These are phyloP conservation scores for Mormyrus lacerda DNA, from an alignment of 2,113 vertebrate species.

Conservation along the genomic window DNA sequence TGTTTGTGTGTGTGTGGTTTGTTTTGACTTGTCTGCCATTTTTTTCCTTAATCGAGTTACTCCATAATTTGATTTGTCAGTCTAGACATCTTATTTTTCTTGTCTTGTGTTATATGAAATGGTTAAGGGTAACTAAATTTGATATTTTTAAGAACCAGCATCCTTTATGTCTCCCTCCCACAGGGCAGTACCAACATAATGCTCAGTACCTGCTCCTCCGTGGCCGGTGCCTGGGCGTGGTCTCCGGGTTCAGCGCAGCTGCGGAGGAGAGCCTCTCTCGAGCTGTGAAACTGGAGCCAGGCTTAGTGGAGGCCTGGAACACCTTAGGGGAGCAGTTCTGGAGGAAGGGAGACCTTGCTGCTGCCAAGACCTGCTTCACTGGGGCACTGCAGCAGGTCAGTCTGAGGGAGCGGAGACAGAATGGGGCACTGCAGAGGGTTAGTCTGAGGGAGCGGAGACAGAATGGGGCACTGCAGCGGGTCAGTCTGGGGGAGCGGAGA, in stretches of 20 bases:
- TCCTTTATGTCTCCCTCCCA: not conserved
- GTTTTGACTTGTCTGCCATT: not conserved
- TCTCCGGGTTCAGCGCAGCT: constrained; percentile 57
- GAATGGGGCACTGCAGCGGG: constrained; percentile 72
- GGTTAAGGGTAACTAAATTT: not conserved
- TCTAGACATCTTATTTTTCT: not conserved
- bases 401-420: not conserved
- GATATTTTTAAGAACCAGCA: not conserved
- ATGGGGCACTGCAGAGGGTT: constrained; percentile 74
- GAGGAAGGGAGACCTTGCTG: constrained; percentile 76
- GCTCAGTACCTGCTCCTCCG: constrained; percentile 68
- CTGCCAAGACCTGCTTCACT: constrained; percentile 78
- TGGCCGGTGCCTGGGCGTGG: constrained; percentile 73
- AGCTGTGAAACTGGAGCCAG: constrained; percentile 79
- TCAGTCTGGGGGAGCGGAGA: constrained; percentile 30
- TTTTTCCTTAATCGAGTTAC: not conserved
- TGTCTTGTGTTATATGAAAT: not conserved
- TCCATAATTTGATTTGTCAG: not conserved
- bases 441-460: not conserved
- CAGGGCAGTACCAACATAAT: constrained; percentile 62
- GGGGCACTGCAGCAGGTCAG: constrained; percentile 76
- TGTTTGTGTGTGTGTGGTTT: not conserved
- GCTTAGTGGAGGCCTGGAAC: constrained; percentile 82
- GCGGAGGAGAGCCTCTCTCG: constrained; percentile 76
- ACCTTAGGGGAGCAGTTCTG: constrained; percentile 84